Base-by-base conservation (phyloP, 2,888 invertebrate genomes). In the Chalcis sispes region DNA sequence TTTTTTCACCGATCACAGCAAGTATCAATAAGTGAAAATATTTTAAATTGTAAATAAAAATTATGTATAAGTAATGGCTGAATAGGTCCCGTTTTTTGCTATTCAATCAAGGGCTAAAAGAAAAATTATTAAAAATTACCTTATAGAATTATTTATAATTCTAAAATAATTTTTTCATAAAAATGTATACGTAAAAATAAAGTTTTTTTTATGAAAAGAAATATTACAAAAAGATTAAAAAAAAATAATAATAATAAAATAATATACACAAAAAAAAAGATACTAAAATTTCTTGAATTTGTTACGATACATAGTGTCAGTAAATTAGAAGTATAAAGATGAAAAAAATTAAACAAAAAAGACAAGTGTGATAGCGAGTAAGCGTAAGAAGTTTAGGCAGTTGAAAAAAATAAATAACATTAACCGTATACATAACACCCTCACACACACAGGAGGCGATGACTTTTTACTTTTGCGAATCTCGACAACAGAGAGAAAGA, bases 391-490 rank as follows among this genome's bases (percentile, higher is more conserved):
- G 48, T 72, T 54, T 69, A 67, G 52, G 59, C 48, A 77, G 52
- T 32, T 64, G 15, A 70, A 50, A 69, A 66, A 59, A 32, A 56
- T 56, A 67, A 61, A 54, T 23, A n/a, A 46, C 18, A 74, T 36
- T 13, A 50, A 56, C 58, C 27, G 27, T 25, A 74, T 54, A 18
- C 25, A 42, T 32, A 74, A 71, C 42, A 71, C 20, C 64, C 15
- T 42, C 8, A 69, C 23, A 56, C 23, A 56, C 2, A 58, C 29
- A 59, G 36, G 56, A 77, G 72, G 77, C 77, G 72, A 77, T 76
- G 75, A 76, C 75, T 77, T 77, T 77, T 77, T 73, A 72, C 77
- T 77, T 77, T 77, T 72, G 77, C 77, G 70, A 77, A 77, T 77
- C 77, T 77, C 77, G 72, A 77, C 70, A 69, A 4, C 50, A 42